Evolutionary conservation across 2,797 vertebrate genomes (phyloP).

Genomic region (Tenualosa ilisha): DNA sequence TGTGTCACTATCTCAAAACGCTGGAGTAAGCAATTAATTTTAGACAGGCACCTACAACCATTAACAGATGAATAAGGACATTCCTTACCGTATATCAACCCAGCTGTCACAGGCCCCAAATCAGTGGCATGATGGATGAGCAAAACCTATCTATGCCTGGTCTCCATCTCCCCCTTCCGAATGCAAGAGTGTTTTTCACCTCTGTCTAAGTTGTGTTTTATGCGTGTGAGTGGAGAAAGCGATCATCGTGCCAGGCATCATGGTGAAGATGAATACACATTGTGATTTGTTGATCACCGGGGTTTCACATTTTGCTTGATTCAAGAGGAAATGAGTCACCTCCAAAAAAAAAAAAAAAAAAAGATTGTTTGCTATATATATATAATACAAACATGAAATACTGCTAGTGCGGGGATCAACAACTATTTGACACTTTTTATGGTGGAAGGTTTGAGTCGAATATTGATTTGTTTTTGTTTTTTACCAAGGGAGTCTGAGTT

Average conservation of each 20-base stretch:
- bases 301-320: neutral
- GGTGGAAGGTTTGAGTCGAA: neutral
- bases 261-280: neutral
- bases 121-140: neutral
- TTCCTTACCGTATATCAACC: constrained; percentile 1
- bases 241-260: neutral
- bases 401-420: neutral
- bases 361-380: no score
- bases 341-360: neutral
- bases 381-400: neutral
- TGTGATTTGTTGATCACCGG: neutral
- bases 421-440: neutral
- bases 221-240: neutral
- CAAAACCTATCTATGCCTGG: neutral
- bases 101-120: neutral
- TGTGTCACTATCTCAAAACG: neutral
- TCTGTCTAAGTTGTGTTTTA: constrained; percentile 12
- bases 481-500: neutral
- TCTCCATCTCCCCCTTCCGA: neutral
- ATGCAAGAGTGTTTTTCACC: neutral
- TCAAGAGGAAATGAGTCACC: constrained; percentile 4
- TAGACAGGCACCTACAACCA: constrained; percentile 1
- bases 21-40: neutral
- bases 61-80: constrained; percentile 6
- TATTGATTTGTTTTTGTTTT: neutral